A percentile compares a stretch with the other conserved stretches of the same genome.
Conservation (phyloP, 53 echinoderm and acorn worm species). For the Zoroaster sp. region DNA sequence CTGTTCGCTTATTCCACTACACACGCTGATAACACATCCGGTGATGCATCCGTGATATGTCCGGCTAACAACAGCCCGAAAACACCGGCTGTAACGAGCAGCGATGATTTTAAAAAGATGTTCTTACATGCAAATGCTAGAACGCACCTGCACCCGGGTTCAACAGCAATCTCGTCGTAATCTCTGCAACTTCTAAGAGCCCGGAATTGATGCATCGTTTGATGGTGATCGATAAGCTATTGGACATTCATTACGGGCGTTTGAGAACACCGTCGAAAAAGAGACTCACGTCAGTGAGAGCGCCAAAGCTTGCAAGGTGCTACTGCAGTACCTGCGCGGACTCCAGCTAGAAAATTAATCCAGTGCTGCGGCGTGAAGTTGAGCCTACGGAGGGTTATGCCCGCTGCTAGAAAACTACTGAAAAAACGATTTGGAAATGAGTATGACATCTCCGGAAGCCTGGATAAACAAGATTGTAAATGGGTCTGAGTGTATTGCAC, state of each 20-base stretch:
- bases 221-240: constrained; percentile 22
- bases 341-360: constrained; percentile 7
- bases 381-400: constrained; percentile 16
- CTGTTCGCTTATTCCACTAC: background rate
- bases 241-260: constrained; percentile 45
- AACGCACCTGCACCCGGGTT: background rate
- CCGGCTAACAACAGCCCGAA: background rate
- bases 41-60: background rate
- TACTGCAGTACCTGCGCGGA: constrained; percentile 26
- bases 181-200: constrained; percentile 31
- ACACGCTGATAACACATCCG: background rate
- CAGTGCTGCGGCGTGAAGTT: constrained; percentile 31
- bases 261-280: constrained; percentile 29
- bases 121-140: constrained; percentile 17
- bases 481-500: no score
- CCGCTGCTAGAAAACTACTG: constrained; percentile 15
- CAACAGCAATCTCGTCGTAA: constrained; percentile 41
- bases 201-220: constrained; percentile 9
- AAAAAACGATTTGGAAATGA: constrained; percentile 43
- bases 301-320: constrained; percentile 19
- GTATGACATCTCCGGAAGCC: no score
- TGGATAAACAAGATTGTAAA: no score
- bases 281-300: constrained; percentile 2
- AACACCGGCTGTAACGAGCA: no score
- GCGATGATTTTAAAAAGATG: no score